Evolutionary conservation across 2,113 vertebrate species (phyloP).

Genomic region (pig (Sus scrofa)): T2T-Sscrofa CM000830.6:97774501-97775000

Average conservation of each 20-base stretch:
- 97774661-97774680: conserved; percentile 15
- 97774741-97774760: neutral
- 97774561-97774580: conserved; percentile 25
- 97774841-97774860: neutral
- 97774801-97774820: neutral
- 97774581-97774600: neutral
- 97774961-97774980: conserved; percentile 7
- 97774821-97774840: neutral
- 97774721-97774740: neutral
- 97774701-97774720: neutral
- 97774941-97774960: neutral
- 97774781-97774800: neutral
- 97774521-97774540: neutral
- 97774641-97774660: neutral
- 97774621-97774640: neutral
- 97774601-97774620: neutral
- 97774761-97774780: neutral
- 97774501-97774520: neutral
- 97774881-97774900: neutral
- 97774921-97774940: conserved; percentile 31
- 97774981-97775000: neutral
- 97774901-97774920: conserved; percentile 10
- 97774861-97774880: neutral
- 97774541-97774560: neutral
- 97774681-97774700: neutral